These are phyloP conservation scores for Albula glossodonta DNA, from an alignment of 2,113 vertebrate genomes.

Conservation along the genomic window DNA sequence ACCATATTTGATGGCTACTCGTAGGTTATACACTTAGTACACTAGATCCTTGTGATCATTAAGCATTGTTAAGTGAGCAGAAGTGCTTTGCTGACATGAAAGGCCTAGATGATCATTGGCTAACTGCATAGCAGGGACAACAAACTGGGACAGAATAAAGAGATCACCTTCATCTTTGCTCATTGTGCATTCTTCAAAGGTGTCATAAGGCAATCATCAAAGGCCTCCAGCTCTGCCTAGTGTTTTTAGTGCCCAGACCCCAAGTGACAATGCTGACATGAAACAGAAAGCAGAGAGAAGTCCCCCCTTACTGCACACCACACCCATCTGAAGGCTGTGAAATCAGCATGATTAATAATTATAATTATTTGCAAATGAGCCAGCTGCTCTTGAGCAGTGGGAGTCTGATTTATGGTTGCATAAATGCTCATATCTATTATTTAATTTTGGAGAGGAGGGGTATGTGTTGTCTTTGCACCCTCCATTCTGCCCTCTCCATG, in stretches of 20 bases:
- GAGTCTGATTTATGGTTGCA: conserved; percentile 97
- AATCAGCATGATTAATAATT: conserved; percentile 99
- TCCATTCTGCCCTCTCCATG: background rate
- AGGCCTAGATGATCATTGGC: background rate
- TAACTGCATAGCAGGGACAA: background rate
- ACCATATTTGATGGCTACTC: background rate
- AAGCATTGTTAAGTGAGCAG: background rate
- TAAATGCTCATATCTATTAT: conserved; percentile 96
- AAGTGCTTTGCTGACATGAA: background rate
- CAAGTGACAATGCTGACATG: conserved; percentile 89
- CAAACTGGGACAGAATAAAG: background rate
- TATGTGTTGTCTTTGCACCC: conserved; percentile 14
- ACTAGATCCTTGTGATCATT: background rate
- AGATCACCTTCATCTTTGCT: conserved; percentile 35
- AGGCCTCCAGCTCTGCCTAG: conserved; percentile 78
- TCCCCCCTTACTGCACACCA: conserved; percentile 40
- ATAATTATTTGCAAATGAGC: conserved; percentile 99
- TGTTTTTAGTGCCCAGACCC: conserved; percentile 80
- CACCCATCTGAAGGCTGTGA: conserved; percentile 96
- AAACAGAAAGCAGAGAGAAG: conserved; percentile 72
- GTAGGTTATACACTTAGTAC: no score
- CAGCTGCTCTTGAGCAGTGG: conserved; percentile 96
- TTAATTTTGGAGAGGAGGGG: conserved; percentile 51
- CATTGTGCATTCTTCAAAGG: conserved; percentile 82
- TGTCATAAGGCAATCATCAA: conserved; percentile 82